Evolutionary conservation across 37 sponge, comb jelly and placozoan species (phyloP).

Genomic region (Hexactinellida sp.): DNA sequence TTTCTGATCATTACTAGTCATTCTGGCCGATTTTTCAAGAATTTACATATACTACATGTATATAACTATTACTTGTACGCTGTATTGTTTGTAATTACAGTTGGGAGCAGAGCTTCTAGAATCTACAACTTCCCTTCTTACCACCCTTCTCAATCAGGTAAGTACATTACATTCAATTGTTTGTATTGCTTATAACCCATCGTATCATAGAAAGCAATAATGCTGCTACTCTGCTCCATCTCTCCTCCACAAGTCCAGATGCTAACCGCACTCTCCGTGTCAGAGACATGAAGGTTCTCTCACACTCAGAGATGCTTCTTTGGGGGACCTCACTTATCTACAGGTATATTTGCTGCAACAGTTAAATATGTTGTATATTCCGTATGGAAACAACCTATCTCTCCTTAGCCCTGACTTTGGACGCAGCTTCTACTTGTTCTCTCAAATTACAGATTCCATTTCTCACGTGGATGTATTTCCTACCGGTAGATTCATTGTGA

Average conservation of each 20-base stretch:
- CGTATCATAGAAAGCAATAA: background rate
- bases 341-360: background rate
- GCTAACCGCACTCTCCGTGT: background rate
- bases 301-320: background rate
- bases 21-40: too few species aligned
- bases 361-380: background rate
- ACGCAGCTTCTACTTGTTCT: background rate
- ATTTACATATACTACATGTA: too few species aligned
- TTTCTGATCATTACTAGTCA: too few species aligned
- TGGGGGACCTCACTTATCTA: background rate
- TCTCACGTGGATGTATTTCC: background rate
- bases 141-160: background rate
- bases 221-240: background rate
- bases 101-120: background rate
- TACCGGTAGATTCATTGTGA: background rate
- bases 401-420: background rate
- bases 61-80: background rate
- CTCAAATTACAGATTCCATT: background rate
- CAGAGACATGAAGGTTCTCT: slow-evolving; percentile 3
- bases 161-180: background rate
- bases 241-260: background rate
- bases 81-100: background rate
- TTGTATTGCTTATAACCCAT: background rate
- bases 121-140: background rate
- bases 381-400: background rate